Evolutionary conservation across 2,888 invertebrate genomes (phyloP).

Genomic region (Xylota sylvarum): DNA sequence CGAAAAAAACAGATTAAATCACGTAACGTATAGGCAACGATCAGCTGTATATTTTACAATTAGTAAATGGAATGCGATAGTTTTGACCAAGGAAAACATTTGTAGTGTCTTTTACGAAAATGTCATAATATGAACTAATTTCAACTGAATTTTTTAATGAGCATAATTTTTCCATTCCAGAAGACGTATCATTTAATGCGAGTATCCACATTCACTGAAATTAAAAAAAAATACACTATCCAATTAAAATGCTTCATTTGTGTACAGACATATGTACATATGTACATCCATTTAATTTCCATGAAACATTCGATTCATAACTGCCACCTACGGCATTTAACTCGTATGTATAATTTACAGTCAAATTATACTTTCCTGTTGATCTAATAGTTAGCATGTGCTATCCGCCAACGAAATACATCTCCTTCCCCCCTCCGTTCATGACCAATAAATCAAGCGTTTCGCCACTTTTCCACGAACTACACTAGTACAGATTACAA

Average conservation of each 20-base stretch:
- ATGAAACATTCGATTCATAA: constrained; percentile 16
- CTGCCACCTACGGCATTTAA: constrained; percentile 29
- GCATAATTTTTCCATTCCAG: no score
- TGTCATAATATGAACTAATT: no score
- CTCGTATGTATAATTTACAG: constrained; percentile 44
- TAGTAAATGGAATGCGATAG: no score
- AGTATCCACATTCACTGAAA: not conserved
- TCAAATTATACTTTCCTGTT: constrained; percentile 69
- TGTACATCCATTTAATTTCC: constrained; percentile 5
- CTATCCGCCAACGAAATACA: not conserved
- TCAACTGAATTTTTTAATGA: no score
- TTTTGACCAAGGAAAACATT: no score
- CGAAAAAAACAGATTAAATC: no score
- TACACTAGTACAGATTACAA: constrained; percentile 41
- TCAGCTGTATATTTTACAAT: no score
- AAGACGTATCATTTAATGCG: not conserved
- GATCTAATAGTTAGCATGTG: constrained; percentile 59
- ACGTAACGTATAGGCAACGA: no score
- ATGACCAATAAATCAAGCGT: constrained; percentile 66
- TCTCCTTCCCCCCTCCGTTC: not conserved
- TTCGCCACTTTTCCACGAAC: constrained; percentile 35
- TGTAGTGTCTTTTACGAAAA: no score
- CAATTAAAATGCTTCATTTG: constrained; percentile 32
- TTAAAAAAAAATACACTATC: constrained; percentile 1
- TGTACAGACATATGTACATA: no score